A percentile compares a stretch with the other conserved stretches of the same genome.
These are phyloP conservation scores for Cavia porcellus DNA, from an alignment of 2,113 vertebrate species.

Conservation along the genomic window DNA sequence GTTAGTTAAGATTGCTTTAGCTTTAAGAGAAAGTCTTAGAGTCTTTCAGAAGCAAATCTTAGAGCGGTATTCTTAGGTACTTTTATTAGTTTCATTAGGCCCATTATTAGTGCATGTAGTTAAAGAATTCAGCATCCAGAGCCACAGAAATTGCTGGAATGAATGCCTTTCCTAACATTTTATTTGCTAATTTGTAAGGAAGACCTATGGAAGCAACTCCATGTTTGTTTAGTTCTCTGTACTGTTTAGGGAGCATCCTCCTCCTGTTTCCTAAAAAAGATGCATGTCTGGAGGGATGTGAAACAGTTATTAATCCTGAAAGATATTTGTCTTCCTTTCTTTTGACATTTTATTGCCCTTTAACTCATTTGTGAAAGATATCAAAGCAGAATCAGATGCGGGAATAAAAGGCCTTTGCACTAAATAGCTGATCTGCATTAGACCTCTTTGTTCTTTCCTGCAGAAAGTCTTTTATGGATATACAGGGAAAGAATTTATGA, in stretches of 20 bases:
- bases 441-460: constrained; percentile 57
- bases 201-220: not conserved
- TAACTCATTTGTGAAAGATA: constrained; percentile 78
- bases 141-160: not conserved
- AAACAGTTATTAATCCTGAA: constrained; percentile 71
- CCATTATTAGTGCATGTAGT: not conserved
- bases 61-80: not conserved
- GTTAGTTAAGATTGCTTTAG: not conserved
- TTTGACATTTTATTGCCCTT: constrained; percentile 83
- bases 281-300: constrained; percentile 21
- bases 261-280: constrained; percentile 16
- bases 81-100: too few relatives aligned
- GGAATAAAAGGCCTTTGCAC: constrained; percentile 73
- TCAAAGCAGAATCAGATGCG: constrained; percentile 66
- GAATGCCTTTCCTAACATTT: not conserved
- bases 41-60: not conserved
- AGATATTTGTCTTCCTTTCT: constrained; percentile 74
- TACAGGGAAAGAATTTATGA: constrained; percentile 35
- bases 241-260: not conserved
- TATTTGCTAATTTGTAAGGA: constrained; percentile 62
- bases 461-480: constrained; percentile 53
- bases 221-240: constrained; percentile 52
- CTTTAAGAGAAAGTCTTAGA: not conserved
- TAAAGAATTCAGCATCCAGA: not conserved
- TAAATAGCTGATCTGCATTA: constrained; percentile 54